A percentile compares a stretch with the other conserved stretches of the same genome.
These are phyloP conservation scores for Apotomis capreana DNA, from an alignment of 2,888 invertebrate genomes.

Conservation along the genomic window DNA sequence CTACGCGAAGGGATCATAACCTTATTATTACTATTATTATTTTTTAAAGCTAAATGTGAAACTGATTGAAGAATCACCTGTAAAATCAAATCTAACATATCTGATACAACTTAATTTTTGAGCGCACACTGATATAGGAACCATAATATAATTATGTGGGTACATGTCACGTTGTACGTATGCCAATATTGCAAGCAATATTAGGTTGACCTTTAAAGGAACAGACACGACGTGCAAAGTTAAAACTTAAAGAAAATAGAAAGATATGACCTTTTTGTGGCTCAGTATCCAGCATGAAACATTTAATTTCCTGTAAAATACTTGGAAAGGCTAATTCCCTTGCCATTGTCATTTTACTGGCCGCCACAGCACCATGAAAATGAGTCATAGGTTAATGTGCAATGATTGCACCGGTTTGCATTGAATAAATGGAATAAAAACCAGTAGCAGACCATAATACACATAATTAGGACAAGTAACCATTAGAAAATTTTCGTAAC, in stretches of 20 bases:
- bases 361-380: conserved; percentile 21
- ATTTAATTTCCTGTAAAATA: neutral
- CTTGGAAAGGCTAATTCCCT: conserved; percentile 36
- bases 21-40: no score
- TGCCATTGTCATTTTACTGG: conserved; percentile 25
- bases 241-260: neutral
- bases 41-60: no score
- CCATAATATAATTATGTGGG: no score
- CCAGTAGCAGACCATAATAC: neutral
- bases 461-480: neutral
- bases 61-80: no score
- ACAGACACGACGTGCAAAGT: neutral
- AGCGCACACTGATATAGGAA: no score
- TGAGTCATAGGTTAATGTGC: conserved; percentile 37
- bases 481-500: no score
- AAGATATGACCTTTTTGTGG: neutral
- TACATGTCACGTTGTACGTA: no score
- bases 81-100: no score
- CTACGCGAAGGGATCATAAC: no score
- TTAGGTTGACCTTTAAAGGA: neutral
- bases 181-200: neutral
- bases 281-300: neutral
- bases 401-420: conserved; percentile 14
- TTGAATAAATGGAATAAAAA: neutral
- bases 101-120: no score